These are phyloP conservation scores for Leptodactylus fallax DNA, from an alignment of 2,797 vertebrate species.

Conservation along the genomic window DNA sequence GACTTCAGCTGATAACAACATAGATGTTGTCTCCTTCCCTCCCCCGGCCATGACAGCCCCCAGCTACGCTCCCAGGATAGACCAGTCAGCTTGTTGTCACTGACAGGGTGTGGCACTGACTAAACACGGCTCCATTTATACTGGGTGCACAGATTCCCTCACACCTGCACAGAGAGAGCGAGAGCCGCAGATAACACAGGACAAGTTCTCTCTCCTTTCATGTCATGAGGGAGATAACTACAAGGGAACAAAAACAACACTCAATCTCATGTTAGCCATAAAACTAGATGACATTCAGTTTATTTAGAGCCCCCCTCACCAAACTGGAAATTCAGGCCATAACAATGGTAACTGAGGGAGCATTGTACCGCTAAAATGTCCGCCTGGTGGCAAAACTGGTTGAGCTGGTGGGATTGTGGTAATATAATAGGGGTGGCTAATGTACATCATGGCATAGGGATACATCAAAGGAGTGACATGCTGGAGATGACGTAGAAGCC, in stretches of 20 bases:
- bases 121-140: constrained; percentile 26
- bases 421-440: not conserved
- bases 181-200: not conserved
- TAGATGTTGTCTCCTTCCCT: not conserved
- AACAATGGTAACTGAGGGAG: constrained; percentile 6
- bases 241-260: constrained; percentile 1
- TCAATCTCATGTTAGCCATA: not conserved
- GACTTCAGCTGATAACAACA: constrained; percentile 14
- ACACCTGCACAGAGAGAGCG: constrained; percentile 35
- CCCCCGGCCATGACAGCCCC: not conserved
- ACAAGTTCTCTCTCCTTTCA: not conserved
- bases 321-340: constrained; percentile 34
- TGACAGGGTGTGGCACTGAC: constrained; percentile 37
- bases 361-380: not conserved
- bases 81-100: constrained; percentile 20
- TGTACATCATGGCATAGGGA: not conserved
- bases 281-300: not conserved
- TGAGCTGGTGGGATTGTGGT: not conserved
- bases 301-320: not conserved
- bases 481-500: not conserved
- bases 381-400: constrained; percentile 6
- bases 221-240: no score
- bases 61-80: not conserved
- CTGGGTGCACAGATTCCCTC: not conserved
- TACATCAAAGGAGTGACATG: not conserved